Conservation (phyloP, 2,797 vertebrate genomes). For the Hafferia zeledoni region DNA sequence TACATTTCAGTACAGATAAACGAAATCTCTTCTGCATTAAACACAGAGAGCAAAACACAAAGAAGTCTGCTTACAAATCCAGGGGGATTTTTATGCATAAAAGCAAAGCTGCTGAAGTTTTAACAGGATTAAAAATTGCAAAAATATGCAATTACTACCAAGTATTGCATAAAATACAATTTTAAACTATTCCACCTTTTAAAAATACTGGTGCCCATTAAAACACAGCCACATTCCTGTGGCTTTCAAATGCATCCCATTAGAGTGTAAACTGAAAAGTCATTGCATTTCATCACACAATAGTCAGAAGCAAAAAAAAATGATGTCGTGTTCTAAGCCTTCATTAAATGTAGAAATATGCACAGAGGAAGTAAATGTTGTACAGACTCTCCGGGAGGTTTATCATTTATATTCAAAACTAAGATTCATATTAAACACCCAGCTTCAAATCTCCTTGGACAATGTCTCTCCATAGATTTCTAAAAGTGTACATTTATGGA, state of each 20-base stretch:
- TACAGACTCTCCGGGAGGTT: background rate
- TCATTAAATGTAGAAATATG: constrained; percentile 27
- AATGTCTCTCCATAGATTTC: constrained; percentile 43
- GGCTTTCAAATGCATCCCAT: background rate
- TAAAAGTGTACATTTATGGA: constrained; percentile 55
- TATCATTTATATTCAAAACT: constrained; percentile 45
- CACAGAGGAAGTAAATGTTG: constrained; percentile 38
- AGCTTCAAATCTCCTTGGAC: constrained; percentile 59
- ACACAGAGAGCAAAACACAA: background rate
- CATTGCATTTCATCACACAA: background rate
- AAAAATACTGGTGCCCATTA: background rate
- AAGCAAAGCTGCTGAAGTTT: constrained; percentile 10
- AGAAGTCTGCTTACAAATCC: constrained; percentile 6
- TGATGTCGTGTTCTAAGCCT: background rate
- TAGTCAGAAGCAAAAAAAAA: constrained; percentile 15
- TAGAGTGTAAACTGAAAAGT: background rate
- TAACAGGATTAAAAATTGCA: constrained; percentile 9
- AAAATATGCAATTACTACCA: constrained; percentile 1
- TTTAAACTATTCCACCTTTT: background rate
- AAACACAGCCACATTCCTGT: background rate
- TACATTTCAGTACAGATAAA: constrained; percentile 12
- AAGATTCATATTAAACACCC: constrained; percentile 36
- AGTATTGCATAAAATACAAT: background rate
- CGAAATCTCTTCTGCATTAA: constrained; percentile 10
- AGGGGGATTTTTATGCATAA: background rate